Conservation (phyloP, 2,113 vertebrate species). For the Corapipo altera region DNA sequence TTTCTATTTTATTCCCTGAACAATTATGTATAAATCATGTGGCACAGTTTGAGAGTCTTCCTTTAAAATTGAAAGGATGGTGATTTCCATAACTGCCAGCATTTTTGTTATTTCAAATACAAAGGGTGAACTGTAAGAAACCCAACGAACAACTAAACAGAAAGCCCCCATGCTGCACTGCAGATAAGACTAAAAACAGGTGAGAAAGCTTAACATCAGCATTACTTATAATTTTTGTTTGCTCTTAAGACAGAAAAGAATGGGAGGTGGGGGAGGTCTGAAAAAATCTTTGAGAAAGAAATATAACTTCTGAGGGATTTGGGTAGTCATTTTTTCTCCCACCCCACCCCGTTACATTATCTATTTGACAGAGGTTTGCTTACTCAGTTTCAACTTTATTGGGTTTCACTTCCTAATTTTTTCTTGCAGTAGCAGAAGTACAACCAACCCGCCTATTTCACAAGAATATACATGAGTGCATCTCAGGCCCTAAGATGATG, state of each 20-base stretch:
- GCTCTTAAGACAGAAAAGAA: not conserved
- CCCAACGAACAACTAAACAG: not conserved
- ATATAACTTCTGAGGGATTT: not conserved
- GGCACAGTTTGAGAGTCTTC: not conserved
- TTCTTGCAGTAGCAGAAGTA: not conserved
- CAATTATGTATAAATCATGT: not conserved
- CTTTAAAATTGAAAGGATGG: not conserved
- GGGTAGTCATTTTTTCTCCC: not conserved
- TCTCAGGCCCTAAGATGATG: not conserved
- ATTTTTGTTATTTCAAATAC: not conserved
- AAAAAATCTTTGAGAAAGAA: not conserved
- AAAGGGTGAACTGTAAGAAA: not conserved
- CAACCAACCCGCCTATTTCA: not conserved
- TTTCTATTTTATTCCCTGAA: not conserved
- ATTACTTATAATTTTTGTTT: not conserved
- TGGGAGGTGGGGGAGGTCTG: not conserved
- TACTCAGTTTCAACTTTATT: not conserved
- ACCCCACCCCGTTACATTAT: not conserved
- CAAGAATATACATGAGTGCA: not conserved
- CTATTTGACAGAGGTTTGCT: not conserved
- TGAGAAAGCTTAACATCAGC: not conserved
- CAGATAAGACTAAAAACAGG: not conserved
- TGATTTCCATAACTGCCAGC: not conserved
- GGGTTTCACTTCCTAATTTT: not conserved
- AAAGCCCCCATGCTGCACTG: not conserved